A percentile compares a stretch with the other conserved stretches of the same genome.
phyloP scores from a whole-genome alignment of 2,797 vertebrate genomes.

The Eulemur rubriventer region DNA sequence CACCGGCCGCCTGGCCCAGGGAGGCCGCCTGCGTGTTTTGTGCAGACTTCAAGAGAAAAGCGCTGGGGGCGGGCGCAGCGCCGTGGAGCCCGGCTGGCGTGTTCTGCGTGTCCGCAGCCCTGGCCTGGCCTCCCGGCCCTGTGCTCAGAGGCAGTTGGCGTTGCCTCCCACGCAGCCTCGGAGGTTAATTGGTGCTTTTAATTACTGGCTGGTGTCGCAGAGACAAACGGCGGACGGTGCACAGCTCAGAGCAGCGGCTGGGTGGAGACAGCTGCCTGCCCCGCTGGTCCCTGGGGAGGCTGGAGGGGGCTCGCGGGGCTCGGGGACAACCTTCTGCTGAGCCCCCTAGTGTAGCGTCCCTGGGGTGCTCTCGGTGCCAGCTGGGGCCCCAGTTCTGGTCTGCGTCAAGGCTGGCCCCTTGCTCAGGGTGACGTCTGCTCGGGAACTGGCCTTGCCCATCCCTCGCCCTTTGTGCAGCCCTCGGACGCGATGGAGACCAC shows the following conservation, averaged over 20 bases:
- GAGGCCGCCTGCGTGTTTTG: neutral
- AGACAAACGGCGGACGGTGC: neutral
- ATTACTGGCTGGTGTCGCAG: neutral
- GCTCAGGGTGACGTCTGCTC: neutral
- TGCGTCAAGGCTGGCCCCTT: neutral
- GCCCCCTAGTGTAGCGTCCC: neutral
- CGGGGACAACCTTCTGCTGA: neutral
- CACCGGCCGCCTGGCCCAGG: neutral
- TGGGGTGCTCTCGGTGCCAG: neutral
- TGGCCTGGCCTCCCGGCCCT: neutral
- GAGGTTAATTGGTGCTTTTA: conserved; percentile 57
- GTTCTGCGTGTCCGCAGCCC: neutral
- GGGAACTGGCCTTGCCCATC: neutral
- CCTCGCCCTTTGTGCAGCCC: neutral
- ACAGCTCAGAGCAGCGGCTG: neutral
- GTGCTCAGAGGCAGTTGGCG: neutral
- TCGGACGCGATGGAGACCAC: neutral
- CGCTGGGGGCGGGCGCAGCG: neutral
- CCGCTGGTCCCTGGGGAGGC: neutral
- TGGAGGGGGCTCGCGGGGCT: neutral
- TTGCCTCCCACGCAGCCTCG: neutral
- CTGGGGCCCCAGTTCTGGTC: neutral
- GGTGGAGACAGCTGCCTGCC: neutral
- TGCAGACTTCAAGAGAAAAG: neutral
- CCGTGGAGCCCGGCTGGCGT: neutral